These are phyloP conservation scores for Andrena minutula DNA, from an alignment of 2,888 invertebrate genomes.

Conservation along the genomic window DNA sequence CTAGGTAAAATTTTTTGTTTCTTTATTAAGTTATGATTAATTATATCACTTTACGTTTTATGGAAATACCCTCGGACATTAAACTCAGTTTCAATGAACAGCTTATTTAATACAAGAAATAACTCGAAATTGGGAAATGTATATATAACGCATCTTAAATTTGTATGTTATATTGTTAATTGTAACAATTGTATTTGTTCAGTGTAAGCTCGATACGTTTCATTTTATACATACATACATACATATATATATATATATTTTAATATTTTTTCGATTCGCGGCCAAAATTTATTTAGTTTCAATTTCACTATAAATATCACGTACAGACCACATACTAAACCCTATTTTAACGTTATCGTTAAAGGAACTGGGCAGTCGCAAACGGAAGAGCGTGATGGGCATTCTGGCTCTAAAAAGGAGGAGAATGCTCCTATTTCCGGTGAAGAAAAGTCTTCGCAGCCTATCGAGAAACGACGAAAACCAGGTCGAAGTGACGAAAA, in stretches of 20 bases:
- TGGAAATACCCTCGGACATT: neutral
- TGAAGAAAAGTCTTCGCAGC: slow-evolving; percentile 84
- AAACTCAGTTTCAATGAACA: neutral
- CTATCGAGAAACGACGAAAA: slow-evolving; percentile 88
- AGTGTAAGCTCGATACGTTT: too few relatives aligned
- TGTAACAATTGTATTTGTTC: too few relatives aligned
- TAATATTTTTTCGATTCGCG: too few relatives aligned
- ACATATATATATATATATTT: too few relatives aligned
- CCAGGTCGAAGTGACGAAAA: slow-evolving; percentile 92
- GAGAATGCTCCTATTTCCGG: slow-evolving; percentile 82
- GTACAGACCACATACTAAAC: too few relatives aligned
- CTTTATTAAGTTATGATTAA: neutral
- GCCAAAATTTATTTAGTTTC: neutral
- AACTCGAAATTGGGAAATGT: too few relatives aligned
- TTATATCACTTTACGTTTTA: neutral
- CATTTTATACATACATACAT: too few relatives aligned
- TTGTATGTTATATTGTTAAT: too few relatives aligned
- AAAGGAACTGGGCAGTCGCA: slow-evolving; percentile 89
- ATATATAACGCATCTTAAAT: too few relatives aligned
- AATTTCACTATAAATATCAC: neutral
- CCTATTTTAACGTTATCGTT: neutral
- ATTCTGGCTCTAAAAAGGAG: slow-evolving; percentile 86
- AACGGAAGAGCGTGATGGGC: slow-evolving; percentile 89
- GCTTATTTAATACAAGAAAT: too few relatives aligned
- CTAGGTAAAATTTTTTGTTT: neutral